Percentiles rank a stretch among this genome's conserved stretches.
phyloP scores from a whole-genome alignment of 2,113 vertebrate genomes.

The Carassius auratus region DNA sequence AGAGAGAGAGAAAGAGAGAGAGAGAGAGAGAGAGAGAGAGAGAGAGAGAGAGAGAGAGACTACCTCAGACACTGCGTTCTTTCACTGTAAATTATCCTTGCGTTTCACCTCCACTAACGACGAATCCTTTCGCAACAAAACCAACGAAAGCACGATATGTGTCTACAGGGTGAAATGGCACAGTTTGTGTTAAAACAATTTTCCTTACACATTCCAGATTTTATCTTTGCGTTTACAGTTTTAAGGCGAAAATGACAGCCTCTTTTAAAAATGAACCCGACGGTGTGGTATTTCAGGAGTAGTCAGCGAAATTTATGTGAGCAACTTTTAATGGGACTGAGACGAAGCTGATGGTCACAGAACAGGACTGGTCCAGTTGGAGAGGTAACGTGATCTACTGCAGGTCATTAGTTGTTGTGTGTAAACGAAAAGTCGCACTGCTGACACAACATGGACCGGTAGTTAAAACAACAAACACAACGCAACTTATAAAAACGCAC shows the following conservation, averaged over 20 bases:
- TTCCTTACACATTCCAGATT: constrained; percentile 22
- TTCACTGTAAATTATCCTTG: constrained; percentile 52
- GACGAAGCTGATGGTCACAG: constrained; percentile 16
- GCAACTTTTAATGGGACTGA: constrained; percentile 31
- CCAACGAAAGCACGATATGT: background rate
- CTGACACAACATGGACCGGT: constrained; percentile 50
- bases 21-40: too few species aligned
- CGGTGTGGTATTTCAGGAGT: constrained; percentile 31
- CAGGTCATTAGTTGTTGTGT: constrained; percentile 62
- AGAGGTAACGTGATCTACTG: constrained; percentile 43
- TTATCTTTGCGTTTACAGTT: constrained; percentile 52
- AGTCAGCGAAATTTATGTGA: constrained; percentile 53
- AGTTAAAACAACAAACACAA: constrained; percentile 59
- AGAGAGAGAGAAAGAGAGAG: too few species aligned
- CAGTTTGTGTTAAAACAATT: background rate
- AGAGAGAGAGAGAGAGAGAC: background rate
- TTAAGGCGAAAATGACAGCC: constrained; percentile 17
- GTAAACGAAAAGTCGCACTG: constrained; percentile 59
- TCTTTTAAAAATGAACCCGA: constrained; percentile 24
- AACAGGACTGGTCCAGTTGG: constrained; percentile 30
- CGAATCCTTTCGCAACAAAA: background rate
- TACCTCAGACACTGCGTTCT: constrained; percentile 42
- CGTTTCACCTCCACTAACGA: constrained; percentile 53
- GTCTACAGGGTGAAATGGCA: background rate
- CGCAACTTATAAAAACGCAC: constrained; percentile 41